Evolutionary conservation across 2,113 vertebrate species (phyloP), one percentile per base, ranked within the genome.

Genomic region (Micromys minutus): DNA sequence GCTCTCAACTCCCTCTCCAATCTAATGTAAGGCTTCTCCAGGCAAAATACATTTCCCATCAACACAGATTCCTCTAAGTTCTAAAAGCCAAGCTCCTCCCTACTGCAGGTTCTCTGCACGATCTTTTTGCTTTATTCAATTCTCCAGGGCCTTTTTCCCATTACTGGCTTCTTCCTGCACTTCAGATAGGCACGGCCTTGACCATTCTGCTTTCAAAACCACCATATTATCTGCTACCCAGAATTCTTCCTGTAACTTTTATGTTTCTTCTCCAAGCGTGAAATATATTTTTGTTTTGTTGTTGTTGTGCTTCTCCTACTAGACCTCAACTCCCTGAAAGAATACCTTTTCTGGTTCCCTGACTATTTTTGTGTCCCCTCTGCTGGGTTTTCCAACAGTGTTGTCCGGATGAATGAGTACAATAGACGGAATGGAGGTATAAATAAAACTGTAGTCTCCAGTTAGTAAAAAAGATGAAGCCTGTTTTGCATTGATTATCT

Each of bases 201-300:
- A 74, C 6, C 34, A 77, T 52, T 42, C 52, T 79, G 47, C 17
- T 76, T 57, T 85, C 74, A 34, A 42, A 94, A 11, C 7, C 69
- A 61, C 74, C 47, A 69, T 90, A 15, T 55, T 86, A 57, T 95
- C 72, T 79, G 45, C 67, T 95, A 71, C 52, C 39, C 22, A 94
- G 77, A 83, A 92, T 92, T 90, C 47, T 90, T 72, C 80, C 72
- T 75, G 85, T 67, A 91, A 89, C 3, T 26, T 93, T 92, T 74
- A 76, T n/a, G 19, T 59, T 93, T 89, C 26, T 59, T 26, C 59
- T 36, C 26, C 77, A 95, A 93, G 94, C 72, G 17, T 50, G 21
- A 57, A 61, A 1, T 83, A 92, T 31, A 91, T 42, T 94, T 55
- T 52, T 52, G 50, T 72, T 39, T 31, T 36, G 34, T 61, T 39